Conservation (phyloP, 2,113 vertebrate genomes). For the Oxygymnocypris stewartii region DNA sequence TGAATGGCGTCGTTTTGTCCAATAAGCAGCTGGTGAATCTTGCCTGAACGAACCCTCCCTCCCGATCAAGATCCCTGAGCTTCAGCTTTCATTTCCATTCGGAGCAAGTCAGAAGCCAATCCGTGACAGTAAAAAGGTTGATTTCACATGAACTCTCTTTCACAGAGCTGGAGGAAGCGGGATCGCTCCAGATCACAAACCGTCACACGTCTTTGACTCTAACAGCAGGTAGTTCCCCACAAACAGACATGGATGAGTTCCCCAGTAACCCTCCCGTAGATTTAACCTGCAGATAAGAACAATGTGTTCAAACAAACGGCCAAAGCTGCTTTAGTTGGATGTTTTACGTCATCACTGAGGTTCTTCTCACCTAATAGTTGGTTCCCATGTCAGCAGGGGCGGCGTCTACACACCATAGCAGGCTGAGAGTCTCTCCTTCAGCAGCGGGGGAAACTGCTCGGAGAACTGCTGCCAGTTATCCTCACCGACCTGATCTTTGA, state of each 20-base stretch:
- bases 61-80: slow-evolving; percentile 52
- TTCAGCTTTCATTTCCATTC: slow-evolving; percentile 51
- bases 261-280: slow-evolving; percentile 82
- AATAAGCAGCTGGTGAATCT: slow-evolving; percentile 47
- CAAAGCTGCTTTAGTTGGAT: not conserved
- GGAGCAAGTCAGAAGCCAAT: slow-evolving; percentile 69
- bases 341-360: not conserved
- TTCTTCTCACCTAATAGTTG: slow-evolving; percentile 67
- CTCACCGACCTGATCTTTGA: slow-evolving; percentile 92
- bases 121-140: slow-evolving; percentile 73
- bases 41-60: slow-evolving; percentile 51
- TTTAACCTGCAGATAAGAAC: slow-evolving; percentile 71
- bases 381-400: slow-evolving; percentile 64
- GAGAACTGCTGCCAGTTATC: slow-evolving; percentile 96
- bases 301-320: not conserved
- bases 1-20: slow-evolving; percentile 27
- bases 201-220: slow-evolving; percentile 76
- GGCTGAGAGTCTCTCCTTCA: slow-evolving; percentile 89
- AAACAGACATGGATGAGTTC: slow-evolving; percentile 77
- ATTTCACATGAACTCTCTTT: slow-evolving; percentile 72
- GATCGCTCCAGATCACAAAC: slow-evolving; percentile 63
- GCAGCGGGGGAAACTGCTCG: slow-evolving; percentile 88
- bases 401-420: slow-evolving; percentile 87
- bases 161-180: slow-evolving; percentile 71
- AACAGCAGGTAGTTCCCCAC: slow-evolving; percentile 82